Conservation (phyloP, 2,888 invertebrate species). For the Teleiodes luculella region DNA sequence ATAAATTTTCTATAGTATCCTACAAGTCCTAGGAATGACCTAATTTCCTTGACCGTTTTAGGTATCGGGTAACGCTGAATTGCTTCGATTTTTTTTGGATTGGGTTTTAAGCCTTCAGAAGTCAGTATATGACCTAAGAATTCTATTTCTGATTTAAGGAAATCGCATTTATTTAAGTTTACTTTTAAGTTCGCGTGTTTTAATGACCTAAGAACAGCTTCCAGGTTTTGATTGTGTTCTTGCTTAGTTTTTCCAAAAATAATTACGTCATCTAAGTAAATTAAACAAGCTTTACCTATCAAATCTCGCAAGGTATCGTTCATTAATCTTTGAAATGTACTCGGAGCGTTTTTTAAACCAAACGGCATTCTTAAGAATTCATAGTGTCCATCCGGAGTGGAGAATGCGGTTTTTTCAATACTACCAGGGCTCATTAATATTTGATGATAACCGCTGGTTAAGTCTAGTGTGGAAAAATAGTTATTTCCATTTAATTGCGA, state of each 20-base stretch:
- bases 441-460: not conserved
- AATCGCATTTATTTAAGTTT: constrained; percentile 35
- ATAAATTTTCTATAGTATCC: not conserved
- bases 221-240: constrained; percentile 29
- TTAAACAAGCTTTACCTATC: constrained; percentile 25
- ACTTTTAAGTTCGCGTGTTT: constrained; percentile 26
- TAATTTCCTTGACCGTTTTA: not conserved
- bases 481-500: not conserved
- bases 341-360: constrained; percentile 20
- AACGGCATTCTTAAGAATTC: constrained; percentile 24
- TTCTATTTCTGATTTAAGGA: constrained; percentile 19
- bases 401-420: constrained; percentile 21
- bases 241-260: constrained; percentile 13
- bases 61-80: not conserved
- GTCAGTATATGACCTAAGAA: not conserved
- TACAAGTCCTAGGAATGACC: not conserved
- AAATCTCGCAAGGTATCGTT: constrained; percentile 20
- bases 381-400: constrained; percentile 17
- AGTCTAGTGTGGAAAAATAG: not conserved
- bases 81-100: not conserved
- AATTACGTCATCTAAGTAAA: constrained; percentile 36
- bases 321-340: constrained; percentile 22
- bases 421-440: not conserved
- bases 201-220: constrained; percentile 28
- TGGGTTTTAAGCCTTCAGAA: not conserved